Base-by-base conservation (phyloP, 2,888 invertebrate genomes). In the Drosophila suboccidentalis region DNA sequence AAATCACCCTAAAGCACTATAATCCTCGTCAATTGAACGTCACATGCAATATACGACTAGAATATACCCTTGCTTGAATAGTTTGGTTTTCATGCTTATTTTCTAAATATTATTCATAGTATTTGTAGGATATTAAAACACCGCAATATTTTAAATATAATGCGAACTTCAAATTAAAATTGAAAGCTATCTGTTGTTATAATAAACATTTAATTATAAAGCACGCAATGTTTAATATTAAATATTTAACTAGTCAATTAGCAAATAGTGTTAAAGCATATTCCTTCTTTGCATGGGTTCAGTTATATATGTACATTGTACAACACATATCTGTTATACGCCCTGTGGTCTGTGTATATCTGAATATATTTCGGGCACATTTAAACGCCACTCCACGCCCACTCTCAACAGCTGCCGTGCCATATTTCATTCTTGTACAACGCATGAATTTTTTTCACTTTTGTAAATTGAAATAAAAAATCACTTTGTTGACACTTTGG, bases 401-500 rank as follows among this genome's bases (percentile, higher is more conserved):
- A 74, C 71, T 43, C 50, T 15, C 51, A 54, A 49, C 85, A 82
- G 85, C 82, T 85, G 78, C 29, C 75, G 50, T 50, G 61, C 65
- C 58, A 80, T 86, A 80, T 76, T 74, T 86, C 80, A 85, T 82
- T 67, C 47, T 44, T 58, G 57, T 62, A 59, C 71, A 64, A 70
- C 49, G 60, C 57, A 71, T 71, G 38, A 19, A 19, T 67, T 36
- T 71, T 77, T 57, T 62, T 49, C 36, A 15, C 29, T 65, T 71
- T 68, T 75, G 64, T 71, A 69, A 69, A 84, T 72, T 73, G 73
- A 80, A 75, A 83, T 74, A 75, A 84, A 81, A 80, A 87, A 80
- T 75, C 69, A 76, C 67, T 76, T 84, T 81, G 87, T 77, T 86
- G 89, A 87, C 87, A 85, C 72, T 71, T 67, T 36, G 71, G 64